Evolutionary conservation across 2,797 vertebrate species (phyloP), one percentile per base, ranked within the genome.

Genomic region (Erethizon dorsatum): DNA sequence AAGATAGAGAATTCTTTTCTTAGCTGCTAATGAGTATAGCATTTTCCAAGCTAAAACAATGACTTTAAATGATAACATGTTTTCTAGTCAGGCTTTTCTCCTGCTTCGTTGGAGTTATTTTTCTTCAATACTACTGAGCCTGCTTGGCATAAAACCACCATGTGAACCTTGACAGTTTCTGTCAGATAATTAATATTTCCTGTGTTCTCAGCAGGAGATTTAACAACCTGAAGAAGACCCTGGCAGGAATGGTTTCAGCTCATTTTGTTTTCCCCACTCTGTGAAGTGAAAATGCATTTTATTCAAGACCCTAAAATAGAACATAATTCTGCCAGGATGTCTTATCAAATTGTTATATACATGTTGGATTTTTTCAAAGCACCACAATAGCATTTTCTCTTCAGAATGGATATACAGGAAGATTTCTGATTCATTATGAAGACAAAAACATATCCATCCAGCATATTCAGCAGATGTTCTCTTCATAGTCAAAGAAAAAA

Each of bases 131-230:
- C 92, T 20, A n/a, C 90, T 78, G 57, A 93, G 20, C 26, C 15
- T 69, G 31, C 56, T 86, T 96, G 94, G 78, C 94, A 85, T 67
- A 67, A 95, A 52, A 95, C 56, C 4, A 9, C 82, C 73, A 52
- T 45, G 50, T 31, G 33, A 95, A 61, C 59, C 78, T 80, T 89
- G 94, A 94, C 84, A 90, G 67, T 84, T 95, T 65, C 71, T 91
- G 67, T 93, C 69, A 84, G 67, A 63, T 96, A 92, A 95, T 88
- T 90, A 95, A 85, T 95, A 97, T 65, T 95, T 97, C 83, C 86
- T 57, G 28, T 91, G 69, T 97, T 83, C 94, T 90, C 80, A 85
- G 78, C 10, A 79, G 92, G 77, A 92, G 73, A 91, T 69, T 96
- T 95, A 88, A 93, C 82, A 95, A 15, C 41, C 92, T 92, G 67